Evolutionary conservation across 92 coral and sea anemone genomes (phyloP).

Genomic region (Galaxea fascicularis): DNA sequence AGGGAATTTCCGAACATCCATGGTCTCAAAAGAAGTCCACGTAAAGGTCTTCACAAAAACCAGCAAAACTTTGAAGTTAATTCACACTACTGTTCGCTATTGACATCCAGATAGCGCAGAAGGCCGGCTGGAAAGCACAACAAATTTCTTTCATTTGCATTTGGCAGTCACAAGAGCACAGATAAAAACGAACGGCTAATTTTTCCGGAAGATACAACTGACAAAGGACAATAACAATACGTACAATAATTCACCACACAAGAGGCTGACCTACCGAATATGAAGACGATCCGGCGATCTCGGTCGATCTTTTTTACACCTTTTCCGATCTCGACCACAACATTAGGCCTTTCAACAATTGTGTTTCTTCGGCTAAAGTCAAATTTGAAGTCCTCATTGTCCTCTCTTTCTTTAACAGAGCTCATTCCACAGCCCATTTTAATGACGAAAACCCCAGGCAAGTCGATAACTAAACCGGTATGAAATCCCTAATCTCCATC

Average conservation of each 20-base stretch:
- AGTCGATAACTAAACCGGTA: neutral
- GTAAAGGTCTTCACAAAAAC: too few species aligned
- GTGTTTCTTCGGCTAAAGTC: conserved; percentile 88
- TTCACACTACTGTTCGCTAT: too few species aligned
- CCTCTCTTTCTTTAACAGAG: conserved; percentile 36
- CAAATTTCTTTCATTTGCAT: conserved; percentile 9
- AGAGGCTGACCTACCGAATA: conserved; percentile 73
- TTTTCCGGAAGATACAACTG: conserved; percentile 5
- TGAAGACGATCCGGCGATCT: conserved; percentile 77
- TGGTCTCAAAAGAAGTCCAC: too few species aligned
- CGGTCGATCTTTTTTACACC: conserved; percentile 82
- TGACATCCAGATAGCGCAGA: neutral
- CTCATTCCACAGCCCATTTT: conserved; percentile 88
- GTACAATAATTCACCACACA: neutral
- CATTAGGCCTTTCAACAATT: conserved; percentile 75
- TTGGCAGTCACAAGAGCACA: conserved; percentile 1
- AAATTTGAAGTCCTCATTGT: conserved; percentile 55
- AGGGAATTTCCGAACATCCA: too few species aligned
- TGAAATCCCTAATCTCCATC: conserved; percentile 7
- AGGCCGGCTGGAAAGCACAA: neutral
- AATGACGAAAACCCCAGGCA: conserved; percentile 4
- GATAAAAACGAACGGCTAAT: neutral
- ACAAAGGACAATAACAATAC: neutral
- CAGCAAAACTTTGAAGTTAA: too few species aligned
- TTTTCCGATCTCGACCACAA: conserved; percentile 77